Evolutionary conservation across 2,797 vertebrate genomes (phyloP).

Genomic region (Lophotriccus pileatus): DNA sequence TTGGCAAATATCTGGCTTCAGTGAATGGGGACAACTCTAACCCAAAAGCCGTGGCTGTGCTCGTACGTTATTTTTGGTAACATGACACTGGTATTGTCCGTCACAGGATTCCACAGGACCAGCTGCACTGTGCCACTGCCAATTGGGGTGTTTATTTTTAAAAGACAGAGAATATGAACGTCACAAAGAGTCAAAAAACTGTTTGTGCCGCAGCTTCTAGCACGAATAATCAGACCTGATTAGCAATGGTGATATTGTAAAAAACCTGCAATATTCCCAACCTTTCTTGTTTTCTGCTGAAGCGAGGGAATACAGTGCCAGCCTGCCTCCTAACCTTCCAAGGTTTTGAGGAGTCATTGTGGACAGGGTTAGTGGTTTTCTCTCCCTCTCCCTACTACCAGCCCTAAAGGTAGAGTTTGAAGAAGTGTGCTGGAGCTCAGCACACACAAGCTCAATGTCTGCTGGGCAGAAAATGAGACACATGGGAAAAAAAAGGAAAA

Average conservation of each 20-base stretch:
- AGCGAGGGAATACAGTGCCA: neutral
- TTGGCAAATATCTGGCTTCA: neutral
- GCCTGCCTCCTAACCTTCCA: neutral
- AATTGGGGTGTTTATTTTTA: constrained; percentile 30
- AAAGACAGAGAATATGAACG: neutral
- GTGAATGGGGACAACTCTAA: neutral
- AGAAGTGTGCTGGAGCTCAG: neutral
- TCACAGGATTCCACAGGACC: neutral
- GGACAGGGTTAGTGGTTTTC: neutral
- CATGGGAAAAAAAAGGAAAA: neutral
- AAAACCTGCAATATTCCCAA: neutral
- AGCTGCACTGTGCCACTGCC: constrained; percentile 6
- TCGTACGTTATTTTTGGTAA: neutral
- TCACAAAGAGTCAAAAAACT: neutral
- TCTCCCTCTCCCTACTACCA: neutral
- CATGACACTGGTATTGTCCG: neutral
- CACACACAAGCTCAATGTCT: neutral
- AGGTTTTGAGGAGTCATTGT: neutral
- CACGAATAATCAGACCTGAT: neutral
- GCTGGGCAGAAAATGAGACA: neutral
- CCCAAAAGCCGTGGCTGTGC: neutral
- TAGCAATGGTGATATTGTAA: neutral
- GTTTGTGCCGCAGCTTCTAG: neutral
- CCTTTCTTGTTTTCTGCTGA: neutral
- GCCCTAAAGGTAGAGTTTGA: neutral